Evolutionary conservation across 2,113 vertebrate genomes (phyloP).

Genomic region (Bombycilla garrulus): DNA sequence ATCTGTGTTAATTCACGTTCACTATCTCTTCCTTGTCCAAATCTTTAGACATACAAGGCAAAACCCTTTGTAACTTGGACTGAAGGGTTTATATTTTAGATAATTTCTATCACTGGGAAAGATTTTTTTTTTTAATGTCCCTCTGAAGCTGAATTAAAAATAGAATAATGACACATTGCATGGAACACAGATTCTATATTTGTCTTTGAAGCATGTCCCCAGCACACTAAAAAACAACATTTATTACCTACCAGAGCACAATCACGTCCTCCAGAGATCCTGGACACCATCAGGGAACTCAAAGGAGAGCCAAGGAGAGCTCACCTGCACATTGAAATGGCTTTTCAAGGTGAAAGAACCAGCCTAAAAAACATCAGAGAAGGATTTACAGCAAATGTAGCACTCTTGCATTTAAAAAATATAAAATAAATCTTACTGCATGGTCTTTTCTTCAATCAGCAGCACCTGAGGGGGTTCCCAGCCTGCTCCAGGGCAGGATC

Average conservation of each 20-base stretch:
- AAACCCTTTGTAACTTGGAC: not conserved
- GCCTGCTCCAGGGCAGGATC: not conserved
- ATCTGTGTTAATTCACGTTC: not conserved
- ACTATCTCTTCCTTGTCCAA: not conserved
- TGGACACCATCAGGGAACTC: conserved; percentile 56
- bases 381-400: not conserved
- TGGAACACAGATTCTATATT: conserved; percentile 11
- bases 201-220: not conserved
- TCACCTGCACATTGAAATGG: not conserved
- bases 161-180: conserved; percentile 11
- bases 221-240: not conserved
- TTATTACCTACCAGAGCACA: conserved; percentile 60
- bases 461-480: not conserved
- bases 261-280: not conserved
- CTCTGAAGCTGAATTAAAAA: conserved; percentile 21
- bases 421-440: not conserved
- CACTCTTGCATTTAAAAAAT: not conserved
- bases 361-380: conserved; percentile 12
- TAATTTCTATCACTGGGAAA: not conserved
- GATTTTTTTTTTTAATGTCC: not conserved
- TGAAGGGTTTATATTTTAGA: not conserved
- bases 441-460: not conserved
- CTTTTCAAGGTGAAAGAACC: not conserved
- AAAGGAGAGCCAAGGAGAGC: conserved; percentile 43
- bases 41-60: not conserved